Conservation (phyloP, 2,888 invertebrate species). For the Pristionchus fissidentatus region DNA sequence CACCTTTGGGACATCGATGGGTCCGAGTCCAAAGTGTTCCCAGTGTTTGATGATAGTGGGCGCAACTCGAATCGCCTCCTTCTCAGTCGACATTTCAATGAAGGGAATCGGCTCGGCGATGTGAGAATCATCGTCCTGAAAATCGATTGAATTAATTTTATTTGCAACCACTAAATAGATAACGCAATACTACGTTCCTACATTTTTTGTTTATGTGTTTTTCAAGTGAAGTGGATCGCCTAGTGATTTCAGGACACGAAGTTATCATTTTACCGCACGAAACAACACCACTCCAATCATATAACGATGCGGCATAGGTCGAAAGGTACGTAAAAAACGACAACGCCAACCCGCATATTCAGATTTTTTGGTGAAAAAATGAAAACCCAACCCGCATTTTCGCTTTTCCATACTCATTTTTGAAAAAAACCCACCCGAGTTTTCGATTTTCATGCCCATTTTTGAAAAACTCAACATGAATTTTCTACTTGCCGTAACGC, state of each 20-base stretch:
- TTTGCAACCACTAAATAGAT: neutral
- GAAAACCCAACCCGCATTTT: neutral
- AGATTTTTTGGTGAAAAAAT: no score
- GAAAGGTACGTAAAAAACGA: no score
- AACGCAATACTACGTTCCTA: no score
- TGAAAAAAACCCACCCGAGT: neutral
- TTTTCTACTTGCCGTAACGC: no score
- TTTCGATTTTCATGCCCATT: neutral
- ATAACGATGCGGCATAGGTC: no score
- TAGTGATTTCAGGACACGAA: no score
- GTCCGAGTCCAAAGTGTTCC: slow-evolving; percentile 36
- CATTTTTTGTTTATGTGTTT: no score
- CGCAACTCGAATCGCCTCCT: slow-evolving; percentile 33
- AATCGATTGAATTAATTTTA: neutral
- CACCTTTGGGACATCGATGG: slow-evolving; percentile 43
- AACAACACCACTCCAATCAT: no score
- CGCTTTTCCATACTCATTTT: neutral
- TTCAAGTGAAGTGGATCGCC: no score
- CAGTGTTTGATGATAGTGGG: slow-evolving; percentile 38
- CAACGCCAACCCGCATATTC: no score
- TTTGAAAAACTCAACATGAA: neutral
- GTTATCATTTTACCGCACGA: no score
- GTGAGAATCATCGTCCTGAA: slow-evolving; percentile 45
- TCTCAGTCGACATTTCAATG: slow-evolving; percentile 41
- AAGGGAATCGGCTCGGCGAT: slow-evolving; percentile 36